A percentile compares a stretch with the other conserved stretches of the same genome.
Conservation (phyloP, 2,888 invertebrate genomes). For the Lithosia quadra region DNA sequence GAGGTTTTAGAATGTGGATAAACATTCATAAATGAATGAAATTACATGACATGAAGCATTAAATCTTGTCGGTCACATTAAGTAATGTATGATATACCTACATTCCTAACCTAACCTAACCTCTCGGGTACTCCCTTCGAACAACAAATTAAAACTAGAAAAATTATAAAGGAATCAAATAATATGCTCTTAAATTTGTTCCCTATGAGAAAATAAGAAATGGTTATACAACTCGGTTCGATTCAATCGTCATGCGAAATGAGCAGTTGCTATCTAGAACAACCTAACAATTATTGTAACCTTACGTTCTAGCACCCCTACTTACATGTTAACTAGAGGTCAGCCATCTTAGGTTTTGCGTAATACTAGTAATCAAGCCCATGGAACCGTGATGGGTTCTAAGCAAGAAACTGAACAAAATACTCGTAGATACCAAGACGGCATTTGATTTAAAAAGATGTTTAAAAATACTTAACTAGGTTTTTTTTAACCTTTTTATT, state of each 20-base stretch:
- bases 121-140: background rate
- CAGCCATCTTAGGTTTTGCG: slow-evolving; percentile 15
- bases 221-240: background rate
- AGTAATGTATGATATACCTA: background rate
- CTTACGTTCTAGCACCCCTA: slow-evolving; percentile 15
- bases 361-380: slow-evolving; percentile 21
- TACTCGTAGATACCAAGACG: background rate
- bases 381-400: background rate
- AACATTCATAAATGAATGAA: too few species aligned
- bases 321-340: slow-evolving; percentile 16
- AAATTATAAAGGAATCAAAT: background rate
- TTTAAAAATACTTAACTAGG: too few species aligned
- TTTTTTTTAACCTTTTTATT: too few species aligned
- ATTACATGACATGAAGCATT: too few species aligned
- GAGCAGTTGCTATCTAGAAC: slow-evolving; percentile 15
- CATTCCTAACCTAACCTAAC: too few species aligned
- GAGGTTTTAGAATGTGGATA: too few species aligned
- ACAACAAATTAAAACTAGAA: background rate
- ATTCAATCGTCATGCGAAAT: slow-evolving; percentile 21
- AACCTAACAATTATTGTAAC: slow-evolving; percentile 18
- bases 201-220: slow-evolving; percentile 2
- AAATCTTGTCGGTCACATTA: too few species aligned
- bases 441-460: too few species aligned
- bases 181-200: background rate
- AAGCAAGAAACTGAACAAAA: background rate